These are phyloP conservation scores for Branchellion lobata DNA, from an alignment of 2,888 invertebrate genomes.

Conservation along the genomic window DNA sequence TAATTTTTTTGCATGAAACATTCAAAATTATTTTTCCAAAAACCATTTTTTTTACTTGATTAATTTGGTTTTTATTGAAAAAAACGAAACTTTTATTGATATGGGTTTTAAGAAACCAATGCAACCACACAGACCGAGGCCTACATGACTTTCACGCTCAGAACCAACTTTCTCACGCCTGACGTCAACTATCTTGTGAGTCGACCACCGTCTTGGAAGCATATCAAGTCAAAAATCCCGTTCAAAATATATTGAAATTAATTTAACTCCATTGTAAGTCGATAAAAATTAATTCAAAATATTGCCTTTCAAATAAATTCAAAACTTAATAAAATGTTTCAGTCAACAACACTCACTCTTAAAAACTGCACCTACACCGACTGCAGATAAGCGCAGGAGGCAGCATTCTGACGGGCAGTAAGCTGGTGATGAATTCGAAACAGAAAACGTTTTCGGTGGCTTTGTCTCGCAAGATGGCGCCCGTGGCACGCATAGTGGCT, in stretches of 20 bases:
- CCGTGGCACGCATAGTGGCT: conserved; percentile 80
- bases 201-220: neutral
- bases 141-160: conserved; percentile 86
- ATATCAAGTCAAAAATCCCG: conserved; percentile 2
- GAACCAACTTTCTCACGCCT: conserved; percentile 83
- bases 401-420: conserved; percentile 78
- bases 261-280: no score
- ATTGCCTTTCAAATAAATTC: no score
- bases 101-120: no score
- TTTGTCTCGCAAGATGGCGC: conserved; percentile 70
- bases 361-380: no score
- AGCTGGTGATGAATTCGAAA: conserved; percentile 71
- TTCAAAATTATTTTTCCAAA: neutral
- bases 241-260: conserved; percentile 19
- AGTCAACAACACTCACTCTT: no score
- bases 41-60: no score
- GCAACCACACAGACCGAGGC: conserved; percentile 75
- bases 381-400: conserved; percentile 79
- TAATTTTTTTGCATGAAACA: no score
- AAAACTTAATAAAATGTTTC: no score
- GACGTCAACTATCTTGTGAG: conserved; percentile 77
- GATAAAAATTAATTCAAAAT: no score
- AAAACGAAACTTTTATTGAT: no score
- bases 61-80: neutral
- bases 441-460: conserved; percentile 63